Evolutionary conservation across 2,888 invertebrate species (phyloP).

Genomic region (Latheticus oryzae): DNA sequence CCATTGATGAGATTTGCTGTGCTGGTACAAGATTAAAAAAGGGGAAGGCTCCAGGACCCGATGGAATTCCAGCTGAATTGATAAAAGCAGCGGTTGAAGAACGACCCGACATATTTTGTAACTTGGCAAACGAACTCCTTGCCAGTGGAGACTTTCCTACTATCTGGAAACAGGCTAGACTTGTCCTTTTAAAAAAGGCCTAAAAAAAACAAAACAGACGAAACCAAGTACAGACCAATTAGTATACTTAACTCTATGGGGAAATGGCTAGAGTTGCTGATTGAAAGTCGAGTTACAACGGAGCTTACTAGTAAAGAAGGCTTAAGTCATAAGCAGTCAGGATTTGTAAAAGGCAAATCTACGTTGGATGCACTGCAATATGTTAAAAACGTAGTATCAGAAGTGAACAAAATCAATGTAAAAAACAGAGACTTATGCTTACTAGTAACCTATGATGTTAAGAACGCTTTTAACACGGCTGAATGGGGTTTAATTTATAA

Average conservation of each 20-base stretch:
- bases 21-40: slow-evolving; percentile 31
- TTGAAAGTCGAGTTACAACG: background rate
- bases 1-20: slow-evolving; percentile 38
- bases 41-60: slow-evolving; percentile 37
- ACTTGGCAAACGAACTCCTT: slow-evolving; percentile 14
- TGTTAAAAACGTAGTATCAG: slow-evolving; percentile 12
- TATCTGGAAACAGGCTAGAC: slow-evolving; percentile 38
- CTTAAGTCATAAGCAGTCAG: slow-evolving; percentile 28
- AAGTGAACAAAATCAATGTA: background rate
- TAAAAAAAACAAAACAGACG: slow-evolving; percentile 7
- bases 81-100: slow-evolving; percentile 11
- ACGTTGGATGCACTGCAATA: slow-evolving; percentile 31
- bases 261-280: slow-evolving; percentile 7
- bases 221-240: slow-evolving; percentile 7
- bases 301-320: background rate
- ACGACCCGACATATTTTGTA: too few species aligned
- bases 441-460: slow-evolving; percentile 37
- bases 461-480: slow-evolving; percentile 41
- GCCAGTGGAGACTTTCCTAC: slow-evolving; percentile 2
- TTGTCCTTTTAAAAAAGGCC: too few species aligned
- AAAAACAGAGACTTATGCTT: slow-evolving; percentile 20
- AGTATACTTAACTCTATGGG: background rate
- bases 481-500: slow-evolving; percentile 29
- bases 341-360: slow-evolving; percentile 29
- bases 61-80: slow-evolving; percentile 34